Evolutionary conservation across 2,888 invertebrate genomes (phyloP).

Genomic region (Encarsia formosa): DNA sequence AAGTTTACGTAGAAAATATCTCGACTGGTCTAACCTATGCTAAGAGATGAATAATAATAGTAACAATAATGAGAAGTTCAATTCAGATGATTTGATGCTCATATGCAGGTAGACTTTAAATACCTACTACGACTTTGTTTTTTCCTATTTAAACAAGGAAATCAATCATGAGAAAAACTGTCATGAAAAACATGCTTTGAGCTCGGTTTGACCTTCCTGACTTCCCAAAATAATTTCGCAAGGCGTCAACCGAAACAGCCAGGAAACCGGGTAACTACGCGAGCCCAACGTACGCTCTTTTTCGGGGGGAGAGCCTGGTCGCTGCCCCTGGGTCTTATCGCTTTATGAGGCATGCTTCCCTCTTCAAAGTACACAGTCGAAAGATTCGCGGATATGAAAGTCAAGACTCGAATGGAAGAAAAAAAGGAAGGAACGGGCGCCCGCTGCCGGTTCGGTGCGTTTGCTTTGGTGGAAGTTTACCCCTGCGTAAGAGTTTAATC

Average conservation of each 20-base stretch:
- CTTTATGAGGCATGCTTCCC: conserved; percentile 26
- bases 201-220: not conserved
- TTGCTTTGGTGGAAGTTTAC: conserved; percentile 20
- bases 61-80: too few species aligned
- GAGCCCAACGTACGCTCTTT: not conserved
- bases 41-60: too few species aligned
- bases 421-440: conserved; percentile 5
- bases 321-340: conserved; percentile 16
- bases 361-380: conserved; percentile 18
- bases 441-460: conserved; percentile 14
- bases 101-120: too few species aligned
- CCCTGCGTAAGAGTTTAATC: conserved; percentile 17
- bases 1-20: too few species aligned
- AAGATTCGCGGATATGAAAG: conserved; percentile 2
- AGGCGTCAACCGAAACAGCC: too few species aligned
- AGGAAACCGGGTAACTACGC: too few species aligned
- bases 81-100: too few species aligned
- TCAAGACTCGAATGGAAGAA: not conserved
- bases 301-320: not conserved
- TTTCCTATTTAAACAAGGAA: too few species aligned
- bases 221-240: conserved; percentile 16
- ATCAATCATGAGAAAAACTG: not conserved
- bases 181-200: not conserved
- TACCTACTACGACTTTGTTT: too few species aligned
- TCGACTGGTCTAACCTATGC: too few species aligned